Evolutionary conservation across 2,888 invertebrate species (phyloP).

Genomic region (Nebria brevicollis): DNA sequence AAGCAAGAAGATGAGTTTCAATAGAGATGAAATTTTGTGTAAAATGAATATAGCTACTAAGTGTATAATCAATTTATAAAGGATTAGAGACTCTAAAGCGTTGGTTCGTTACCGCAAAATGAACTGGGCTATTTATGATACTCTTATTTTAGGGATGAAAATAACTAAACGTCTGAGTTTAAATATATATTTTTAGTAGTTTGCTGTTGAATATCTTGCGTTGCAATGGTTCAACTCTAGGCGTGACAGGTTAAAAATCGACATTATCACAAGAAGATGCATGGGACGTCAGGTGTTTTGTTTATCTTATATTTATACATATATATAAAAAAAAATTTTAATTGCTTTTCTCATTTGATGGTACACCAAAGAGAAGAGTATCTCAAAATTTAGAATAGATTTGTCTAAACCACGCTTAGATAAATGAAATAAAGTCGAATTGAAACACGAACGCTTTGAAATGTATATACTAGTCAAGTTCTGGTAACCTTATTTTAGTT

Average conservation of each 20-base stretch:
- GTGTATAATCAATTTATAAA: neutral
- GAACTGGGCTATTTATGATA: constrained; percentile 3
- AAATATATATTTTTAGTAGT: neutral
- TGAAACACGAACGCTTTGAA: too few species aligned
- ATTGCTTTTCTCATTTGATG: too few species aligned
- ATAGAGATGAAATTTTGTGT: too few species aligned
- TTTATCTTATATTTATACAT: neutral
- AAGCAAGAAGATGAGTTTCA: too few species aligned
- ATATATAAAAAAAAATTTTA: too few species aligned
- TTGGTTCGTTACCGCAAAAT: neutral
- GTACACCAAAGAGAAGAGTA: too few species aligned
- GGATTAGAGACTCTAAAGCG: neutral
- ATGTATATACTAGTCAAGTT: too few species aligned
- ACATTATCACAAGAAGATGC: neutral
- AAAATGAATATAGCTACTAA: neutral
- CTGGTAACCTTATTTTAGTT: too few species aligned
- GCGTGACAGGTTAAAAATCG: neutral
- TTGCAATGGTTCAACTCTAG: constrained; percentile 3
- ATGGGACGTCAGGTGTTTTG: neutral
- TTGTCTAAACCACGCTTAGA: too few species aligned
- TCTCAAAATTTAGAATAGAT: too few species aligned
- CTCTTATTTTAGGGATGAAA: constrained; percentile 19
- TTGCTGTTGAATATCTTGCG: neutral
- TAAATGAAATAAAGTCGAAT: too few species aligned
- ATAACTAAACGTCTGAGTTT: neutral